Evolutionary conservation across 1,140 invertebrate species (phyloP), one percentile per base, ranked within the genome.

Genomic region (Aphidius gifuensis): DNA sequence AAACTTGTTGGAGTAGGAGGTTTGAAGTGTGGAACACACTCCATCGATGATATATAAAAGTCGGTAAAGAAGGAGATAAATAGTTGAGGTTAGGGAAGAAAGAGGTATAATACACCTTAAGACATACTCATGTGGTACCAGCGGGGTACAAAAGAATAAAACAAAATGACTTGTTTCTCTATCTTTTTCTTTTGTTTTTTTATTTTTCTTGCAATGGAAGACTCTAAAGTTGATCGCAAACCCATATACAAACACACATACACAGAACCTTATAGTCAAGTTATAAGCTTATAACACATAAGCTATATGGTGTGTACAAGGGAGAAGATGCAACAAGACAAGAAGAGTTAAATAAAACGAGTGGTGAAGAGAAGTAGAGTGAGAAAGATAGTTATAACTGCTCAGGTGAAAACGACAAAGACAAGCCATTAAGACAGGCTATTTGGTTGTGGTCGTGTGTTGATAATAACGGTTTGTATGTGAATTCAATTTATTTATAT

Each of bases 331-430:
- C 46, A 51, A 58, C 56, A 47, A 66, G 64, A 69, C 53, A 62
- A 58, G 51, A 58, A 55, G 39, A 68, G 58, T 64, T 65, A 67
- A 66, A 66, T 68, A 69, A 59, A 60, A 51, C 48, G 38, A 21
- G 49, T 54, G 44, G 58, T 2, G 38, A 44, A 21, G 39, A 11
- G 8, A 5, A 23, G 4, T 49, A 38, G 38, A 58, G 6, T 53
- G 50, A 59, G 53, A 40, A 55, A 32, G 51, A 61, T 48, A 38
- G 60, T 46, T 48, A 46, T 59, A 61, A 67, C 47, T 11, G 46
- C 54, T 64, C 60, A 64, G 60, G 60, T 51, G 51, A 61, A 64
- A 58, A 61, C 53, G 43, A 66, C 51, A 45, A 23, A 58, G 58
- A 66, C 54, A 54, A 58, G 59, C 45, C 46, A 50, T 44, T 8